Base-by-base conservation (phyloP, 2,113 vertebrate genomes). In the Morone saxatilis region DNA sequence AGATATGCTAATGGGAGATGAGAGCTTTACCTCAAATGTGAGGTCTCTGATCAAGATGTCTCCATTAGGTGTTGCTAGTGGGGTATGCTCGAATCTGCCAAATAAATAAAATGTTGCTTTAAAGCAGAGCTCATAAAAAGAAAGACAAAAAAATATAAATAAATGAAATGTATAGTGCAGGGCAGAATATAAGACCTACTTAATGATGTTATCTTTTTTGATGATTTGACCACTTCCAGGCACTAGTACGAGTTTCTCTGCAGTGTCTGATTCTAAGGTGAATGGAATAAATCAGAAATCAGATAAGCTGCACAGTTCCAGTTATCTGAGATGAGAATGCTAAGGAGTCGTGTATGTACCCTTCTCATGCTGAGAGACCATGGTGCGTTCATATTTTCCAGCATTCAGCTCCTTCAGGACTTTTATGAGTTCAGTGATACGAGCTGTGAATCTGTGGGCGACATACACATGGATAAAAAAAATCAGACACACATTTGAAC, bases 351-450 rank as follows among this genome's bases (percentile, higher is more conserved):
- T 57, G 62, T 25, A 25, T 5, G 75, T 95, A 99, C 98, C 97
- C 86, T 93, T 97, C 59, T 97, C 96, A 40, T 97, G 95, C 14
- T 96, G 96, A 0, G 96, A 94, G 43, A 99, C 91, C 98, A 99
- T 99, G 54, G 98, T 99, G 53, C 98, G 97, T 16, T 99, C 97
- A 5, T 99, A 99, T 96, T 94, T 98, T 81, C 98, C 98, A 79
- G 91, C 76, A 71, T 99, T 99, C 91, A 99, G 95, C 65, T 99
- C 98, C 85, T 97, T 98, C 65, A 99, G 94, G 76, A 99, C 98
- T 84, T 96, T 97, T 94, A 96, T 99, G 89, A 99, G 95, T 92
- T 99, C 98, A 22, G 97, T 98, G 93, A 99, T 99, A 40, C 98
- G 96, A 83, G 97, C 92, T 38, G 98, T 99, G 92, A 99, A 99